phyloP scores from a whole-genome alignment of 2,797 vertebrate species.

The Danio tinwini region DNA sequence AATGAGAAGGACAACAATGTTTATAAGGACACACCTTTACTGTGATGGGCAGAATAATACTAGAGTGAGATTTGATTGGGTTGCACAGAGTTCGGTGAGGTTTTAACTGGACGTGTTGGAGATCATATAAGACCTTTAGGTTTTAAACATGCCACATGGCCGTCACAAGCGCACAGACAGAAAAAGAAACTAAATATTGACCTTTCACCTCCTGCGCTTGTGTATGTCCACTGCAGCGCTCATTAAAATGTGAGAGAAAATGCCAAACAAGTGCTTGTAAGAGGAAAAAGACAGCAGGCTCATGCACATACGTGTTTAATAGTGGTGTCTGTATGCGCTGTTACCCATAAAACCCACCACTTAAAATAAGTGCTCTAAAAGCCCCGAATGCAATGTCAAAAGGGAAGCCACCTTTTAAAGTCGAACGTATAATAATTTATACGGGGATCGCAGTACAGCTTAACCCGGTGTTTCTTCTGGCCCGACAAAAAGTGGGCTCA shows the following conservation, averaged over 20 bases:
- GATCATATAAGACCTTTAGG: constrained; percentile 46
- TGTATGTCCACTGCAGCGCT: constrained; percentile 18
- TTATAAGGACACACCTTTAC: neutral
- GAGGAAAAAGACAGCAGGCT: constrained; percentile 5
- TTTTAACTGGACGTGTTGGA: constrained; percentile 59
- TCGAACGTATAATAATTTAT: constrained; percentile 50
- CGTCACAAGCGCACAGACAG: constrained; percentile 60
- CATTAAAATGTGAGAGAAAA: constrained; percentile 14
- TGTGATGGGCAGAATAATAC: constrained; percentile 12
- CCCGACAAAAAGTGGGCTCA: constrained; percentile 50
- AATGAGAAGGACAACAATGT: too few species aligned
- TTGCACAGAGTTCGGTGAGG: constrained; percentile 18
- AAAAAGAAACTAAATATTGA: constrained; percentile 10
- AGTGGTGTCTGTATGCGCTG: constrained; percentile 30
- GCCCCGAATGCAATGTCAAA: constrained; percentile 53
- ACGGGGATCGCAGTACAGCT: constrained; percentile 41
- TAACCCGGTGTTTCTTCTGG: constrained; percentile 16
- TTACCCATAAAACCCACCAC: constrained; percentile 57
- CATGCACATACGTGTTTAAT: constrained; percentile 36
- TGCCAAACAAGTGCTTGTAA: constrained; percentile 6
- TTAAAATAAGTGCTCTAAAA: constrained; percentile 62
- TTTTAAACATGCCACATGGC: constrained; percentile 73
- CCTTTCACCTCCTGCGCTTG: constrained; percentile 5
- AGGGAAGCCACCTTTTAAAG: constrained; percentile 53
- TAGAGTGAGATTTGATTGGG: constrained; percentile 9